Evolutionary conservation across 2,797 vertebrate species (phyloP).

Genomic region (Gambelia wislizenii): DNA sequence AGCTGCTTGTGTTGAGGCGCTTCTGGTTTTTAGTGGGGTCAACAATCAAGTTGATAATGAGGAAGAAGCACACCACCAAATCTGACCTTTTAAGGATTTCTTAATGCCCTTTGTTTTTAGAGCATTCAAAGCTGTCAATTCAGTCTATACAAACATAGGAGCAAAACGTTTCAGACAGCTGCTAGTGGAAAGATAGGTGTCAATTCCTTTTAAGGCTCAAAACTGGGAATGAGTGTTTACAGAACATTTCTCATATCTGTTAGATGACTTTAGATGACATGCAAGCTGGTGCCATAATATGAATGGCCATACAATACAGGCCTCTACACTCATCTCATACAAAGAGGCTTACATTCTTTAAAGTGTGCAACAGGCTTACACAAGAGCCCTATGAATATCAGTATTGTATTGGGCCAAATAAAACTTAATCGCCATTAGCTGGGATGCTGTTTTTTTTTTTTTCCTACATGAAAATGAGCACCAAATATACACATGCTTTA

Average conservation of each 20-base stretch:
- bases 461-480: background rate
- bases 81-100: background rate
- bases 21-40: background rate
- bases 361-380: constrained; percentile 14
- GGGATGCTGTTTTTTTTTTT: constrained; percentile 13
- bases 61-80: background rate
- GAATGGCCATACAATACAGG: constrained; percentile 20
- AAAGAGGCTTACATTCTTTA: constrained; percentile 43
- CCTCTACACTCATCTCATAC: constrained; percentile 18
- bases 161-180: background rate
- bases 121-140: background rate
- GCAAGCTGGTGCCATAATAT: background rate
- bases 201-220: constrained; percentile 11
- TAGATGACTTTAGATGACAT: constrained; percentile 28
- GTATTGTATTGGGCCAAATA: constrained; percentile 31
- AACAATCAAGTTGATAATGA: background rate
- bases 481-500: background rate
- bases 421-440: constrained; percentile 27
- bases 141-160: background rate
- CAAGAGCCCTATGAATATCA: constrained; percentile 11
- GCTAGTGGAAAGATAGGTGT: background rate
- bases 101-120: background rate
- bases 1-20: background rate
- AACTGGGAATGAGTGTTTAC: background rate
- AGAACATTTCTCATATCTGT: background rate